phyloP scores from a whole-genome alignment of 2,888 invertebrate species.

The Agonopterix alstromeriana region DNA sequence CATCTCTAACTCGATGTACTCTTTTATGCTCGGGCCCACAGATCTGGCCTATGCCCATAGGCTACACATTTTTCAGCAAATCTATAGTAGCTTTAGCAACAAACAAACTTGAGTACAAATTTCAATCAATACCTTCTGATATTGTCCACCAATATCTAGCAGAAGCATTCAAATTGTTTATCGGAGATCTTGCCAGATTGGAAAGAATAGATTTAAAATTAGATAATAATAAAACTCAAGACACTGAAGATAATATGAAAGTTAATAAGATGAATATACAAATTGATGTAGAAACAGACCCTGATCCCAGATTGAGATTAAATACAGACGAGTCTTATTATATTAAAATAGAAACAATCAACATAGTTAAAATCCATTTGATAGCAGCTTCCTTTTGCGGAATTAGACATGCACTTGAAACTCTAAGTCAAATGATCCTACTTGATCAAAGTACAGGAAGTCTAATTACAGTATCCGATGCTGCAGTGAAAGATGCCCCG shows the following conservation, averaged over 20 bases:
- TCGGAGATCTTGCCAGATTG: slow-evolving; percentile 58
- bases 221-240: slow-evolving; percentile 8
- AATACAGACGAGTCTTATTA: slow-evolving; percentile 84
- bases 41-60: slow-evolving; percentile 87
- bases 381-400: slow-evolving; percentile 82
- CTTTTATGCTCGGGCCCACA: slow-evolving; percentile 83
- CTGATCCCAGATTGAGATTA: slow-evolving; percentile 76
- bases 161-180: slow-evolving; percentile 68
- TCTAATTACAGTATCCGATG: slow-evolving; percentile 78
- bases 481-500: slow-evolving; percentile 84
- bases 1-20: slow-evolving; percentile 80
- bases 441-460: slow-evolving; percentile 80
- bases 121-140: slow-evolving; percentile 46
- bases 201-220: slow-evolving; percentile 45
- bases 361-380: slow-evolving; percentile 63
- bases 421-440: slow-evolving; percentile 84
- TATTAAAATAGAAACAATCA: slow-evolving; percentile 64
- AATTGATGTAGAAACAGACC: slow-evolving; percentile 71
- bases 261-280: slow-evolving; percentile 40
- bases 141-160: slow-evolving; percentile 36
- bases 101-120: slow-evolving; percentile 70
- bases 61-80: slow-evolving; percentile 77
- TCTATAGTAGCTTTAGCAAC: slow-evolving; percentile 74
- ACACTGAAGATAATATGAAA: slow-evolving; percentile 21
- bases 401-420: slow-evolving; percentile 84